These are phyloP conservation scores for Gryon sp. DNA, from an alignment of 1,140 invertebrate species.

Conservation along the genomic window DNA sequence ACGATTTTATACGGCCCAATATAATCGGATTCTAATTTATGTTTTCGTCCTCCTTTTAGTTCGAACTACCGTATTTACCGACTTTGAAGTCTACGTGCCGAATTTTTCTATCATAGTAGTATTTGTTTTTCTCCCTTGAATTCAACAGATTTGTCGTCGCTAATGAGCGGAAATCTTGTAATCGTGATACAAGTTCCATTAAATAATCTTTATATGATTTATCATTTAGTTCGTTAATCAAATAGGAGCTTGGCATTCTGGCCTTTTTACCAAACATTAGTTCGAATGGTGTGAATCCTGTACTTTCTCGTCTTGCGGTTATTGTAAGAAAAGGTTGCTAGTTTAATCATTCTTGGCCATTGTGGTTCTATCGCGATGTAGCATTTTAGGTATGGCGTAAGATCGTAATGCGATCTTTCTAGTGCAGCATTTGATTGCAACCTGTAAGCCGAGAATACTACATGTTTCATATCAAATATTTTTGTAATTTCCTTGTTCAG, in stretches of 20 bases:
- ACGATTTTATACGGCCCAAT: background rate
- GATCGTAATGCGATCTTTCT: conserved; percentile 1
- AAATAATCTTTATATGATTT: too few relatives aligned
- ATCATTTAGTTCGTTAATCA: too few relatives aligned
- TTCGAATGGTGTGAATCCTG: background rate
- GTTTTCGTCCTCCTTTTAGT: background rate
- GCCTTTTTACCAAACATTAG: background rate
- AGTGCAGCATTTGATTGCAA: background rate
- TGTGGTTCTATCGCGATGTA: background rate
- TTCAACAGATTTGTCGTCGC: too few relatives aligned
- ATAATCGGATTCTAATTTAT: background rate
- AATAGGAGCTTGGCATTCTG: background rate
- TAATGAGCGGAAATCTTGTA: too few relatives aligned
- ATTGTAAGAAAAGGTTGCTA: background rate
- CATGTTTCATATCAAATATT: conserved; percentile 17
- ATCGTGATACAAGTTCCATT: too few relatives aligned
- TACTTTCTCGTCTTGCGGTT: background rate
- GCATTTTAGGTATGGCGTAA: background rate
- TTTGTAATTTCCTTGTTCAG: conserved; percentile 15
- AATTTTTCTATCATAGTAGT: too few relatives aligned
- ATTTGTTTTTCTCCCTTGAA: too few relatives aligned
- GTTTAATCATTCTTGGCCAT: background rate
- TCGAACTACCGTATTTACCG: too few relatives aligned
- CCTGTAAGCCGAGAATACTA: background rate
- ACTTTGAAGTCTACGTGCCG: too few relatives aligned